Conservation (phyloP, 2,113 vertebrate genomes). For the Candoia aspera region DNA sequence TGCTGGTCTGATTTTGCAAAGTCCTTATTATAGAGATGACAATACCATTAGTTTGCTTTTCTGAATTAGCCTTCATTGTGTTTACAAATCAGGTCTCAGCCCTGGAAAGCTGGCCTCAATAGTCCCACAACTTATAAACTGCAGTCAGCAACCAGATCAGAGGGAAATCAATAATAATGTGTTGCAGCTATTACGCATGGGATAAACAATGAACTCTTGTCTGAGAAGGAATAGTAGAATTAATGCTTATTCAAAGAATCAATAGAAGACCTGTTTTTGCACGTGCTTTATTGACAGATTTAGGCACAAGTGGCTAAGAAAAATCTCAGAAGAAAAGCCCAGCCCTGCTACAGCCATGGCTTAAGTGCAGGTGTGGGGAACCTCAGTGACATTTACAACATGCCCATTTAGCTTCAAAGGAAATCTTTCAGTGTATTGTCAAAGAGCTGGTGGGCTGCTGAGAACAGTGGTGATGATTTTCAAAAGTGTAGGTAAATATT, state of each 20-base stretch:
- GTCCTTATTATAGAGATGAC: not conserved
- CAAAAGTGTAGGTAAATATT: constrained; percentile 72
- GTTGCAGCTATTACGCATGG: constrained; percentile 28
- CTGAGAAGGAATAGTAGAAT: constrained; percentile 33
- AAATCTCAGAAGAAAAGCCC: not conserved
- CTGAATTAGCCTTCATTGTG: not conserved
- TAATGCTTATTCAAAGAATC: constrained; percentile 50
- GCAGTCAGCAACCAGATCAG: constrained; percentile 6
- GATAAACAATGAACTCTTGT: constrained; percentile 29
- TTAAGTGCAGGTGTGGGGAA: not conserved
- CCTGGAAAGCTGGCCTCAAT: constrained; percentile 13
- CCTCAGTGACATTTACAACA: constrained; percentile 1
- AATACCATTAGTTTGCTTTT: not conserved
- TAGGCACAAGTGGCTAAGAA: constrained; percentile 12
- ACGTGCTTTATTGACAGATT: not conserved
- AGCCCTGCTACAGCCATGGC: constrained; percentile 20
- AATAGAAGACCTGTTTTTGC: constrained; percentile 18
- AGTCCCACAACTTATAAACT: not conserved
- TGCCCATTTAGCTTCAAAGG: constrained; percentile 25
- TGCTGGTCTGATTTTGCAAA: not conserved
- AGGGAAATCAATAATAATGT: constrained; percentile 50
- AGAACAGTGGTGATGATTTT: constrained; percentile 28
- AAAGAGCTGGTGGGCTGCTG: constrained; percentile 7
- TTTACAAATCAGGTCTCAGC: not conserved
- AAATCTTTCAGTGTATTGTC: not conserved